A percentile compares a stretch with the other conserved stretches of the same genome.
Conservation (phyloP, 1,140 invertebrate genomes). For the Stegodyphus mimosarum region DNA sequence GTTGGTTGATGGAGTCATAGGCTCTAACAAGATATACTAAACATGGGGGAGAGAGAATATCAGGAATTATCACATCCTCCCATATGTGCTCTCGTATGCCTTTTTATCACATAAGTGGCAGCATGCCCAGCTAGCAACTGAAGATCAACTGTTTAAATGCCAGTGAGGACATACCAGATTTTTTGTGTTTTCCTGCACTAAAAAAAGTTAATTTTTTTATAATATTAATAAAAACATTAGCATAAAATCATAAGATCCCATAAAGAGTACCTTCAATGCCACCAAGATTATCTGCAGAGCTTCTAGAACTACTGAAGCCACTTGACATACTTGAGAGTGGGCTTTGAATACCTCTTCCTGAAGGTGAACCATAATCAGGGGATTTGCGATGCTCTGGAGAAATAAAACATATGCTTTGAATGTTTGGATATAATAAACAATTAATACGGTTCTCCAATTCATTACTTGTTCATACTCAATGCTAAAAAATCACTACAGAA, state of each 20-base stretch:
- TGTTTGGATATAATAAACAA: background rate
- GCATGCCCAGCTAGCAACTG: no score
- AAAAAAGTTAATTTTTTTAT: background rate
- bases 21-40: no score
- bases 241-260: background rate
- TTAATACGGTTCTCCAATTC: background rate
- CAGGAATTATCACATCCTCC: no score
- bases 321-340: constrained; percentile 88
- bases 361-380: constrained; percentile 63
- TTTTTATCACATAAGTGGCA: no score
- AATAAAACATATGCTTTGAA: background rate
- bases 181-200: no score
- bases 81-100: no score
- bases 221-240: background rate
- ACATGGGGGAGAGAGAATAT: no score
- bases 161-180: no score
- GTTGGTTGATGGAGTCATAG: no score
- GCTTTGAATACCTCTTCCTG: constrained; percentile 70
- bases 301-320: constrained; percentile 89
- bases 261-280: constrained; percentile 74
- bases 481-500: no score
- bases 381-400: constrained; percentile 60
- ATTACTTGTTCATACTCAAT: no score
- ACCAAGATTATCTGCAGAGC: constrained; percentile 90
- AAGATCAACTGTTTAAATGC: no score